These are phyloP conservation scores for Zosterops pallidus DNA, from an alignment of 2,113 vertebrate genomes.

Conservation along the genomic window DNA sequence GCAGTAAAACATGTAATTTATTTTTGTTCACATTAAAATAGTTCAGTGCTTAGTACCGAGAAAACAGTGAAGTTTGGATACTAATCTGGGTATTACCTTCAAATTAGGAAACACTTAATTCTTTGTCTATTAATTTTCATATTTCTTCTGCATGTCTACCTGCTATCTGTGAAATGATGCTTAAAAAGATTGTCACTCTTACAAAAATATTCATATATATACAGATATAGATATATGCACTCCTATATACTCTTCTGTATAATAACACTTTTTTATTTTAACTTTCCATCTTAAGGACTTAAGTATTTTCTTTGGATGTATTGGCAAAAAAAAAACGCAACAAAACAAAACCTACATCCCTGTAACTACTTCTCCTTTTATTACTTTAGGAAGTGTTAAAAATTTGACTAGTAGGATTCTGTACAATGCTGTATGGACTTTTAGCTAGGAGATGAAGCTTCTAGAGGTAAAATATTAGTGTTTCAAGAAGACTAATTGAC, in stretches of 20 bases:
- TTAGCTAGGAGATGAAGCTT: not conserved
- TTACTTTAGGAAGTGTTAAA: not conserved
- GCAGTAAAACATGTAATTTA: not conserved
- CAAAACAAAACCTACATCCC: not conserved
- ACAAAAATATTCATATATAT: not conserved
- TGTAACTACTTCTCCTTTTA: not conserved
- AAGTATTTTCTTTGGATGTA: not conserved
- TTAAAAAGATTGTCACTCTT: not conserved
- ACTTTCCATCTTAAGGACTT: not conserved
- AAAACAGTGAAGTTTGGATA: not conserved
- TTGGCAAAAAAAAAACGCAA: not conserved
- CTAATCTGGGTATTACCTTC: not conserved
- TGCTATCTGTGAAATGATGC: not conserved
- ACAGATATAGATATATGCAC: not conserved
- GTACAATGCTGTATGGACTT: not conserved
- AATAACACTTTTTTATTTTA: not conserved
- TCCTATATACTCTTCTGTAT: not conserved
- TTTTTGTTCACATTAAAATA: not conserved
- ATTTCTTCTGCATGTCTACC: not conserved
- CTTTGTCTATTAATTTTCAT: not conserved
- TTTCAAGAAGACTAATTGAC: not conserved
- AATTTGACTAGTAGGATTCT: not conserved
- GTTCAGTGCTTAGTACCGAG: not conserved
- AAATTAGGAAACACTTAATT: not conserved
- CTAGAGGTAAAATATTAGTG: not conserved